A percentile compares a stretch with the other conserved stretches of the same genome.
These are phyloP conservation scores for Zaprionus obscuricornis DNA, from an alignment of 2,888 invertebrate genomes.

Conservation along the genomic window DNA sequence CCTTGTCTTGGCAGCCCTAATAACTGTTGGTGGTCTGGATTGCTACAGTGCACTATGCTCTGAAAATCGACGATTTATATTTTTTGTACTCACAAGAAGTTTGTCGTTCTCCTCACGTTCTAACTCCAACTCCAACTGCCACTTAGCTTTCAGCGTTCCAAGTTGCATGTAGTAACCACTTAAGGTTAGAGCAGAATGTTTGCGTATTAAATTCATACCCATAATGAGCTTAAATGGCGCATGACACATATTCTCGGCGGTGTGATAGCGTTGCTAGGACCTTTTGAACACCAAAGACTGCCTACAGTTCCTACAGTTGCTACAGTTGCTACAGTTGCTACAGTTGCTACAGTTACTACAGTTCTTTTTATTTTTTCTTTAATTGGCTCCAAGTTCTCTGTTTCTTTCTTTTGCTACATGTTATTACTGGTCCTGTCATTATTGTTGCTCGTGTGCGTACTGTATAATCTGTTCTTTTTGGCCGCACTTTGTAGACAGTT, in stretches of 20 bases:
- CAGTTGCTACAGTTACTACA: slow-evolving; percentile 31
- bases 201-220: slow-evolving; percentile 80
- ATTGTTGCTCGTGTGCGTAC: background rate
- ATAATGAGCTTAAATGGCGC: slow-evolving; percentile 82
- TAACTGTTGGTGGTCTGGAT: slow-evolving; percentile 36
- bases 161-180: slow-evolving; percentile 60
- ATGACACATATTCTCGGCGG: slow-evolving; percentile 77
- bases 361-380: slow-evolving; percentile 8
- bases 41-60: slow-evolving; percentile 36
- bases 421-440: background rate
- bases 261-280: slow-evolving; percentile 30
- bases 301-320: slow-evolving; percentile 21
- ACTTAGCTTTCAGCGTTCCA: slow-evolving; percentile 10
- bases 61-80: slow-evolving; percentile 75
- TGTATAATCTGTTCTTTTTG: slow-evolving; percentile 1
- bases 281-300: background rate
- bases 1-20: slow-evolving; percentile 30
- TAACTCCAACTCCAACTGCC: background rate
- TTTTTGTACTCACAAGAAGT: slow-evolving; percentile 60
- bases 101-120: slow-evolving; percentile 15
- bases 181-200: slow-evolving; percentile 75
- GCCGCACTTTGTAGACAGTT: too few relatives aligned
- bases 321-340: slow-evolving; percentile 17
- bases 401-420: background rate
- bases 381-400: slow-evolving; percentile 14